Base-by-base conservation (phyloP, 2,113 vertebrate species). In the Cyrtonyx montezumae region DNA sequence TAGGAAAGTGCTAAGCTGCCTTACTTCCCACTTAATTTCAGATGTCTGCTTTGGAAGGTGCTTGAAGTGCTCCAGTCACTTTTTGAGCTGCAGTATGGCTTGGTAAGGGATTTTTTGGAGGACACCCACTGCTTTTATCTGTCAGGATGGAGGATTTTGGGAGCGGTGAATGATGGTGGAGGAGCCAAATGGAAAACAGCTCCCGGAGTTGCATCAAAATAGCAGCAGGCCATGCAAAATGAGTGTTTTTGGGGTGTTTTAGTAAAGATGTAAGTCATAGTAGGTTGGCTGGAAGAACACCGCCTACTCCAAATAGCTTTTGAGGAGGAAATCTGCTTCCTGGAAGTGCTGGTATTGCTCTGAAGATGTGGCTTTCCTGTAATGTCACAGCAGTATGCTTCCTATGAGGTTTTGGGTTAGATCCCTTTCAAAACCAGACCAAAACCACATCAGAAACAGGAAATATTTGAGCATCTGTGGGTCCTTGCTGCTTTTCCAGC, bases 361-460 rank as follows among this genome's bases (percentile, higher is more conserved):
- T 84, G 36, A 70, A 94, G 82, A 43, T 5, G n/a, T 51, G 76
- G 11, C 65, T 85, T 95, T 92, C 84, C 79, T 73, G 70, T 87
- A 83, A 74, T 40, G 81, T 87, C 26, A 1, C 78, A 84, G 88
- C 83, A 81, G 3, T 73, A 62, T 83, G 78, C 67, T 95, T 92
- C 89, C 92, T 81, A 10, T 84, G 88, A 89, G 91, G 89, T 94
- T 94, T 92, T 91, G 21, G 56, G 91, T 92, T 58, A 84, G 70
- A 82, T 93, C 75, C 59, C 84, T 87, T 87, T 88, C 42, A 87
- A 93, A 95, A 82, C 88, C 83, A 86, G 30, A 66, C 62, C 75
- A 48, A 79, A 94, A 79, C 94, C 95, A 91, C 91, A 95, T 91
- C 89, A 93, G 84, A 93, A 87, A 65, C 51, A 49, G 79, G 82